These are phyloP conservation scores for Ifrita kowaldi DNA, from an alignment of 2,113 vertebrate species.

Conservation along the genomic window DNA sequence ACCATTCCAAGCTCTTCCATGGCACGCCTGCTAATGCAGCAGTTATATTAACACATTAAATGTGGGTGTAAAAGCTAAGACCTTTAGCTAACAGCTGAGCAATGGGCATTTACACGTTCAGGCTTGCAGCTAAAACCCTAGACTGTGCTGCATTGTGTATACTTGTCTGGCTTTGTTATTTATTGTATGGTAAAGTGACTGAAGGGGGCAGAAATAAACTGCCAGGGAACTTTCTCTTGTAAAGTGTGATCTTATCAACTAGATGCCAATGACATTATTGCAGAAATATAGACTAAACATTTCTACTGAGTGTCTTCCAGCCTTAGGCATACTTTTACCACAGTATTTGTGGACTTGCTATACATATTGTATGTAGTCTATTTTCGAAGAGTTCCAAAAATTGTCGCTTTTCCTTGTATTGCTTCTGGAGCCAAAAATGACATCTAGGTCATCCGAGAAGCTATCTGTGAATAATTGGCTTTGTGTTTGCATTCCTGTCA, in stretches of 20 bases:
- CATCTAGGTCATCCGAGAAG: not conserved
- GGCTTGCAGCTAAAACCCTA: not conserved
- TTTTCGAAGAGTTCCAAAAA: not conserved
- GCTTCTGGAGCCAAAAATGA: not conserved
- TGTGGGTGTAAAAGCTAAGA: not conserved
- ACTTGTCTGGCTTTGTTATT: not conserved
- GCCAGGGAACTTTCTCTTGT: not conserved
- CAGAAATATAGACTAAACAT: not conserved
- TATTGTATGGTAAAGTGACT: not conserved
- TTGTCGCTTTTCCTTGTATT: accelerated
- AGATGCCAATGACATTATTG: not conserved
- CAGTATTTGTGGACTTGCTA: not conserved
- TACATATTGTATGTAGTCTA: not conserved
- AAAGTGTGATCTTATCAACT: not conserved
- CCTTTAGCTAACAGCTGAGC: not conserved
- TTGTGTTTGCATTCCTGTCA: not conserved
- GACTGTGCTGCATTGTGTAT: not conserved
- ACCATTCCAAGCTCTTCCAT: not conserved
- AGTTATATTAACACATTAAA: not conserved
- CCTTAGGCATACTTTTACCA: not conserved
- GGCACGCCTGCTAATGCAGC: not conserved
- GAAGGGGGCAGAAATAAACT: not conserved
- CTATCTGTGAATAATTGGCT: not conserved
- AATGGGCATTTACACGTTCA: not conserved
- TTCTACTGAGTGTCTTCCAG: not conserved